Conservation (phyloP, 2,888 invertebrate species). For the Himalopsyche anomala region DNA sequence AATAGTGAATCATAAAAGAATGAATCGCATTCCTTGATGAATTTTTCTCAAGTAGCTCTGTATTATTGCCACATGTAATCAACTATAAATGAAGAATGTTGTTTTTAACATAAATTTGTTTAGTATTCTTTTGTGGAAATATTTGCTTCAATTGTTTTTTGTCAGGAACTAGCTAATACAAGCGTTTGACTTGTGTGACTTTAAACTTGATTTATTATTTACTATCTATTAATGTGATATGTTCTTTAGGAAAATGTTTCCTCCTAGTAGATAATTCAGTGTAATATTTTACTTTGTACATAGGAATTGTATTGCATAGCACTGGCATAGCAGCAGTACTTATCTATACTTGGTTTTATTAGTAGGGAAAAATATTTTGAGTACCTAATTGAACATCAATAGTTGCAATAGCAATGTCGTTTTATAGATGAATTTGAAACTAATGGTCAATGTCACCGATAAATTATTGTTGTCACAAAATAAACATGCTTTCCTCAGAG, state of each 20-base stretch:
- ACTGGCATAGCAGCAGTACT: constrained; percentile 1
- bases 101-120: not conserved
- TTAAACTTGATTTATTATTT: not conserved
- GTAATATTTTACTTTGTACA: constrained; percentile 9
- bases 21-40: no score
- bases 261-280: not conserved
- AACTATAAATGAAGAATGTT: no score
- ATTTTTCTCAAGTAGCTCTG: no score
- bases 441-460: constrained; percentile 44
- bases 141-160: not conserved
- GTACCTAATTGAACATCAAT: constrained; percentile 5
- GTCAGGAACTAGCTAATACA: not conserved
- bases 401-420: constrained; percentile 8
- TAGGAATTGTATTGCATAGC: not conserved
- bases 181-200: not conserved
- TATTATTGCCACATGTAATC: no score
- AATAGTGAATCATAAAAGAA: no score
- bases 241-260: not conserved
- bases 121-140: not conserved
- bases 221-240: constrained; percentile 31
- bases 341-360: constrained; percentile 36
- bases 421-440: constrained; percentile 13
- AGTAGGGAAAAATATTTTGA: not conserved
- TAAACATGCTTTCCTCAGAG: constrained; percentile 53
- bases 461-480: constrained; percentile 46